Base-by-base conservation (phyloP, 2,113 vertebrate genomes). In the Zapus hudsonius region DNA sequence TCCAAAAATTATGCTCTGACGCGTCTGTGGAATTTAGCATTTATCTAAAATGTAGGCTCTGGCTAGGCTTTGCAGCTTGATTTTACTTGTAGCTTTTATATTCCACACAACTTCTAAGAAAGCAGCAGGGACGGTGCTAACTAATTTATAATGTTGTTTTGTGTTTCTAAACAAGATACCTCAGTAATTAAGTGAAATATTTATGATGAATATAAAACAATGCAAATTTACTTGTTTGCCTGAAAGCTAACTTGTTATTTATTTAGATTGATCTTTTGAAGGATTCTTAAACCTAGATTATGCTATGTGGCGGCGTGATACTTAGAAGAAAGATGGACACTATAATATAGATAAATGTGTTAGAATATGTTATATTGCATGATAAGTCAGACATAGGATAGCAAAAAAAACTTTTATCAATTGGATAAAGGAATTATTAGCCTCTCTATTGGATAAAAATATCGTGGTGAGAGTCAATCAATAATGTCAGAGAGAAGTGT, bases 111-210 rank as follows among this genome's bases (percentile, higher is more conserved):
- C 95, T 97, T 97, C 96, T 97, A 86, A 98, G 98, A 98, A 97
- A 97, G 98, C 98, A 97, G 90, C 95, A 97, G 98, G 98, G 97
- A 98, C 92, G 95, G 80, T 95, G 92, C 95, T 98, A 98, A 98
- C 98, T 98, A 98, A 98, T 98, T 98, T 98, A 98, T 98, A 98
- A 98, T 98, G 97, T 96, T 98, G 97, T 98, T 98, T 98, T 97
- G 97, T 98, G 97, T 97, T 98, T 98, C 98, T 97, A 97, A 98
- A 98, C 97, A 97, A 98, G 98, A 97, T 98, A 98, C 96, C 94
- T 98, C 95, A 79, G 98, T 98, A 98, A 98, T 98, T 98, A 98
- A 98, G 97, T 98, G 97, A 98, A 99, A 99, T 98, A 98, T 98
- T 98, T 98, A 98, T 98, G 98, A 98, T 97, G 98, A 98, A 98